These are phyloP conservation scores for Apamea sordens DNA, from an alignment of 2,888 invertebrate species.

Conservation along the genomic window DNA sequence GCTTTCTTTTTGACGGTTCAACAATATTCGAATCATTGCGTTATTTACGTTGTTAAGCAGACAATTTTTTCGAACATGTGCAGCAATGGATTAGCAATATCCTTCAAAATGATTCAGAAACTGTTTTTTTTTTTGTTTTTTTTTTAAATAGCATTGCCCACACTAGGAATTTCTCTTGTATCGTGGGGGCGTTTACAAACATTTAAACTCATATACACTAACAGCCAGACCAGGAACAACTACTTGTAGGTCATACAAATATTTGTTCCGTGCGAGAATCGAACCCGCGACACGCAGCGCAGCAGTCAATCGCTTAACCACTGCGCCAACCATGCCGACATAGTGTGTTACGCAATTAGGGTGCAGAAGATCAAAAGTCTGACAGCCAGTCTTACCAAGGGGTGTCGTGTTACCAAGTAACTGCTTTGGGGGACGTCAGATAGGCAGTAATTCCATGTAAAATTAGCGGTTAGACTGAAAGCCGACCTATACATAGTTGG, in stretches of 20 bases:
- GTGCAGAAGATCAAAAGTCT: neutral
- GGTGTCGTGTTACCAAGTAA: neutral
- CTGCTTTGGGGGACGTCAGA: neutral
- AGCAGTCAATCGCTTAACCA: too few relatives aligned
- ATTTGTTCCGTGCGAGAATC: too few relatives aligned
- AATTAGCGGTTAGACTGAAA: neutral
- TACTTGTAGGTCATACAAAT: too few relatives aligned
- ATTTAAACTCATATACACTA: too few relatives aligned
- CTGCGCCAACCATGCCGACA: neutral
- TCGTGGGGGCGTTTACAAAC: too few relatives aligned
- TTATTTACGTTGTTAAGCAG: neutral
- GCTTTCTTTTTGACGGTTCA: neutral
- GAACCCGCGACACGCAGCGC: too few relatives aligned
- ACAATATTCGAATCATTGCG: neutral
- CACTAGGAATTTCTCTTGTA: too few relatives aligned
- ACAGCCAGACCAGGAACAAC: too few relatives aligned
- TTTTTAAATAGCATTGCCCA: too few relatives aligned
- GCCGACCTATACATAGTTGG: neutral
- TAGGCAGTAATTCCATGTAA: neutral
- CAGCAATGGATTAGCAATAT: neutral
- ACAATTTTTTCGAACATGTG: neutral
- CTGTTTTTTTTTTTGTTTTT: neutral
- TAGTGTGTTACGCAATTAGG: neutral
- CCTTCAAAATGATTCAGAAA: neutral
- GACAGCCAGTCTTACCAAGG: neutral